Percentiles rank a stretch among this genome's conserved stretches.
Evolutionary conservation across 2,888 invertebrate genomes (phyloP).

Genomic region (Pandemis cinnamomeana): DNA sequence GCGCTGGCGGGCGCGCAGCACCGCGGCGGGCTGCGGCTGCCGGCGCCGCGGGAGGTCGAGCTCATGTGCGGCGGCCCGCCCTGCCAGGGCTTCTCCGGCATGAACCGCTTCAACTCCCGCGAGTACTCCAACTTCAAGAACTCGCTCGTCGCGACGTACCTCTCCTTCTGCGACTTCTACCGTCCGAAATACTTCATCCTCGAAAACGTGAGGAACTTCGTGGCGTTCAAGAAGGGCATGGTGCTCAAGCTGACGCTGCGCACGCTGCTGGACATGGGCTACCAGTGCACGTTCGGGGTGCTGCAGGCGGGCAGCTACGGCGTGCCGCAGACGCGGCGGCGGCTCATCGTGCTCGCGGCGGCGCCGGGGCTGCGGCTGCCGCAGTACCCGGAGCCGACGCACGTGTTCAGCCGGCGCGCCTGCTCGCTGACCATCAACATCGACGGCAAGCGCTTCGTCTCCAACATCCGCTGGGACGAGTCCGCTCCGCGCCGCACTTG

Average conservation of each 20-base stretch:
- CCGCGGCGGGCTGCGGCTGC: slow-evolving; percentile 84
- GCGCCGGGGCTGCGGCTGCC: slow-evolving; percentile 91
- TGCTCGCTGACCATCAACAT: slow-evolving; percentile 82
- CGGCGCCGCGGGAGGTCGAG: slow-evolving; percentile 92
- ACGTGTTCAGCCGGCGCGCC: slow-evolving; percentile 89
- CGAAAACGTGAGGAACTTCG: slow-evolving; percentile 95
- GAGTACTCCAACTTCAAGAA: slow-evolving; percentile 95
- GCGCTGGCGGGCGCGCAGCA: slow-evolving; percentile 86
- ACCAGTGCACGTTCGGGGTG: slow-evolving; percentile 94
- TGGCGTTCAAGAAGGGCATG: slow-evolving; percentile 91
- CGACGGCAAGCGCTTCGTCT: slow-evolving; percentile 77
- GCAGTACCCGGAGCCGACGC: slow-evolving; percentile 90
- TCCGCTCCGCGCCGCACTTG: slow-evolving; percentile 91
- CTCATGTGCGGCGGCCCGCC: slow-evolving; percentile 94
- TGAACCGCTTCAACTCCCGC: slow-evolving; percentile 94
- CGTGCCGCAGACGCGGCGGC: slow-evolving; percentile 91
- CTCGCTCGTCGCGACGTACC: slow-evolving; percentile 91
- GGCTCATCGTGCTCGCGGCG: slow-evolving; percentile 92
- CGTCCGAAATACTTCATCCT: slow-evolving; percentile 92
- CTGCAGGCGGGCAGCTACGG: slow-evolving; percentile 94
- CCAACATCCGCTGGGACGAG: slow-evolving; percentile 86
- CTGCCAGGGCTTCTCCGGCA: slow-evolving; percentile 95
- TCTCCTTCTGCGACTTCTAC: slow-evolving; percentile 94
- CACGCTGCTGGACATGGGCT: slow-evolving; percentile 92
- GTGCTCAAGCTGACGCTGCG: slow-evolving; percentile 91